Evolutionary conservation across 2,113 vertebrate species (phyloP), one percentile per base, ranked within the genome.

Genomic region (Gadus macrocephalus): DNA sequence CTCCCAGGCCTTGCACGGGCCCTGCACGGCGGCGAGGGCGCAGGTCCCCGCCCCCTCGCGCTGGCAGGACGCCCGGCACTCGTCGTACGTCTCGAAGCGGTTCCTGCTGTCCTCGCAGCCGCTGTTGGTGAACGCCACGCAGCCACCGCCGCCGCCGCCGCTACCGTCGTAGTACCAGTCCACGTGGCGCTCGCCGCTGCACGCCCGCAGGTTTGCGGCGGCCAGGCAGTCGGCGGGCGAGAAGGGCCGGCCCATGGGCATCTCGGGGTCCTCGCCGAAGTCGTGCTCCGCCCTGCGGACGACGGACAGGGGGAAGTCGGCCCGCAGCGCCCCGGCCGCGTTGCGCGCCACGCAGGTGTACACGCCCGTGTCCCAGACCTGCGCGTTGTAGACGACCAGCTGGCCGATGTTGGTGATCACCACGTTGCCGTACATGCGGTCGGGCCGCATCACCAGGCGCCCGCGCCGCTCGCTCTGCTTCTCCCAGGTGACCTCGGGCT

Each of bases 341-440:
- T 98, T 99, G 0, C 94, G 89, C 0, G 95, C 96, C 0, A 96
- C 92, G 80, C 97, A 99, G 0, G 94, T 97, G 78, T 99, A 99
- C 72, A 98, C 92, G 3, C 97, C 96, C 0, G 96, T 94, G 0
- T 99, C 97, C 83, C 94, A 94, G 0, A 91, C 88, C 85, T 92
- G 93, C 4, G 94, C 95, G 0, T 96, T 98, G 89, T 98, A 98
- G 71, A 98, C 94, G 53, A 98, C 96, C 6, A 99, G 91, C 89
- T 99, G 96, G 2, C 96, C 97, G 0, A 96, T 95, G 89, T 96
- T 99, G 72, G 97, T 99, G 75, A 98, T 95, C 3, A 98, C 97
- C 66, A 98, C 91, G 0, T 98, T 99, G 73, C 96, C 97, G 0
- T 97, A 98, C 95, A 99, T 97, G 86, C 95, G 96, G 85, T 98